Evolutionary conservation across 2,113 vertebrate species (phyloP).

Genomic region (Bucco capensis): DNA sequence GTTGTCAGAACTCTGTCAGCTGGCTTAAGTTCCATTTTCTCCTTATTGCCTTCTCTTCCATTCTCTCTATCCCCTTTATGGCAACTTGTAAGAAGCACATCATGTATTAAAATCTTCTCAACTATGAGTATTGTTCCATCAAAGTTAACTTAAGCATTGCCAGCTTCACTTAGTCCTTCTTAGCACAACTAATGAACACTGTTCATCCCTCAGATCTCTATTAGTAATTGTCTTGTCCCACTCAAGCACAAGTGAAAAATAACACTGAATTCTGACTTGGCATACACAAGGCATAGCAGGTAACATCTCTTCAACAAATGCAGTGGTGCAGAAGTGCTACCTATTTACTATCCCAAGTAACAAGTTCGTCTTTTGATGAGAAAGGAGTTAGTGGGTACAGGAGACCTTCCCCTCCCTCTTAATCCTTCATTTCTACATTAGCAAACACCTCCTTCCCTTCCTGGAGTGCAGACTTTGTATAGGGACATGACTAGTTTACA

Average conservation of each 20-base stretch:
- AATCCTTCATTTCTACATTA: not conserved
- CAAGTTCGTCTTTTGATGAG: not conserved
- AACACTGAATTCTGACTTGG: not conserved
- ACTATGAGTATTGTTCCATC: not conserved
- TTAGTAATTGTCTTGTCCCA: not conserved
- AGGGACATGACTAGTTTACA: not conserved
- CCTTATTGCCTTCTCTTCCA: not conserved
- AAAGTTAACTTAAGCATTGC: not conserved
- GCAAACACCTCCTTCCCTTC: not conserved
- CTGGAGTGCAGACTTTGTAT: not conserved
- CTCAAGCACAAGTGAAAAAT: not conserved
- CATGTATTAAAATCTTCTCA: not conserved
- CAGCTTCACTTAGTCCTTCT: accelerated
- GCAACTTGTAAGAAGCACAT: accelerated
- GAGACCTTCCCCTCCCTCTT: not conserved
- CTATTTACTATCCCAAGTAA: not conserved
- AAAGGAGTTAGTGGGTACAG: not conserved
- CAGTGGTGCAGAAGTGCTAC: not conserved
- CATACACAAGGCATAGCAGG: too few species aligned
- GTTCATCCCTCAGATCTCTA: not conserved
- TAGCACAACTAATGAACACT: not conserved
- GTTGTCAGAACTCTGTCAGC: not conserved
- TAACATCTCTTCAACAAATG: not conserved
- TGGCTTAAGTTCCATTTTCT: not conserved
- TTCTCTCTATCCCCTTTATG: not conserved